Evolutionary conservation across 2,113 vertebrate genomes (phyloP), one percentile per base, ranked within the genome.

Genomic region (Myiozetetes cayanensis): DNA sequence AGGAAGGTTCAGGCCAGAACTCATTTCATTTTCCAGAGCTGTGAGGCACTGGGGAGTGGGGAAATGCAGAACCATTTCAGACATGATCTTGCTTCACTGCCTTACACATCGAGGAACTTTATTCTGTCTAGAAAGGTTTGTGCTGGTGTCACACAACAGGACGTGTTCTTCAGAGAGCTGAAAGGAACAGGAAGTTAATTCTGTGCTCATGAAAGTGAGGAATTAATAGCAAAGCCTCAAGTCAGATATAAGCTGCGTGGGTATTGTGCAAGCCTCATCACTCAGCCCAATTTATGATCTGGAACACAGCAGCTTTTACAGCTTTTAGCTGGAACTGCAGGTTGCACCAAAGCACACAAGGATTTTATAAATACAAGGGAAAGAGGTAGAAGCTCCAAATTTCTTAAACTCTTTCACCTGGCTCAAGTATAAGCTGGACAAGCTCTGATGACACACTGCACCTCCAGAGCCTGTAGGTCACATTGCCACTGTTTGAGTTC

Each of bases 261-360:
- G 78, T 90, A 88, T 92, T 95, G 76, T 86, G 95, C 93, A 96
- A 96, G 92, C 95, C 89, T 93, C 92, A 92, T 95, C 96, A 96
- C 94, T 89, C 88, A 93, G 82, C 49, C 76, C 87, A 97, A 82
- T 97, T 97, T 97, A 97, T 96, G 96, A 87, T 39, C 94, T 96
- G 96, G 95, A 97, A 97, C 96, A 91, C 61, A 71, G 79, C 56
- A 83, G 87, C 76, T 91, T 97, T 95, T 94, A 96, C 85, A 91
- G 94, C 90, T 86, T 88, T 75, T 70, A 70, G 65, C 52, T 91
- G 87, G 72, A 91, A 56, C 85, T 89, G 61, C 70, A 55, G 46
- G 47, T 74, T 78, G 74, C 78, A 82, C 55, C 68, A 41, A 92
- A 58, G 62, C 1, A 1, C 56, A 44, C 35, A 46, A 27, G 12